These are phyloP conservation scores for Zaprionus taronus DNA, from an alignment of 1,140 invertebrate genomes.

Conservation along the genomic window DNA sequence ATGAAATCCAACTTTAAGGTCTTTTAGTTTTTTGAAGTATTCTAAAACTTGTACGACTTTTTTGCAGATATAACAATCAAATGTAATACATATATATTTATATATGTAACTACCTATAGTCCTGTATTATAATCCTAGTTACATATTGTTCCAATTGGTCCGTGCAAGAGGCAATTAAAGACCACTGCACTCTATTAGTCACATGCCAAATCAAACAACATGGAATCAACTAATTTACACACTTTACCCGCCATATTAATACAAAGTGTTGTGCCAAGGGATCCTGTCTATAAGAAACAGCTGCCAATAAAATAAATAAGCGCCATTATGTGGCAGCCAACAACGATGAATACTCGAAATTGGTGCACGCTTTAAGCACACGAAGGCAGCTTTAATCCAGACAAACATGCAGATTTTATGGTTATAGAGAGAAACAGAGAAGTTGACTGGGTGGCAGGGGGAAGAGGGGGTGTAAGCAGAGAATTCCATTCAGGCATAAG, in stretches of 20 bases:
- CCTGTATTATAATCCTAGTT: too few relatives aligned
- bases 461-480: too few relatives aligned
- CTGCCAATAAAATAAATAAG: conserved; percentile 81
- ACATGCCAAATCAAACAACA: conserved; percentile 60
- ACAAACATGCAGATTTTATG: background rate
- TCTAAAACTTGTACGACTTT: too few relatives aligned
- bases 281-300: conserved; percentile 26
- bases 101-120: too few relatives aligned
- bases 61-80: too few relatives aligned
- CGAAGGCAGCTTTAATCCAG: background rate
- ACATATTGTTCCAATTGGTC: conserved; percentile 7
- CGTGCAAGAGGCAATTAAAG: conserved; percentile 22
- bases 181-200: conserved; percentile 25
- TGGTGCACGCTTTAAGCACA: conserved; percentile 8
- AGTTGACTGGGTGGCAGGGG: too few relatives aligned
- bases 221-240: conserved; percentile 76
- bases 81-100: too few relatives aligned
- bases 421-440: background rate
- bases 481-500: too few relatives aligned
- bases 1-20: too few relatives aligned
- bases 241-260: conserved; percentile 55
- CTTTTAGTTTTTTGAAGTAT: too few relatives aligned
- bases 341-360: conserved; percentile 68
- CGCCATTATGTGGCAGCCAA: conserved; percentile 59
- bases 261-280: conserved; percentile 31